phyloP scores from a whole-genome alignment of 2,113 vertebrate genomes.

The Marcusenius ussheri region DNA sequence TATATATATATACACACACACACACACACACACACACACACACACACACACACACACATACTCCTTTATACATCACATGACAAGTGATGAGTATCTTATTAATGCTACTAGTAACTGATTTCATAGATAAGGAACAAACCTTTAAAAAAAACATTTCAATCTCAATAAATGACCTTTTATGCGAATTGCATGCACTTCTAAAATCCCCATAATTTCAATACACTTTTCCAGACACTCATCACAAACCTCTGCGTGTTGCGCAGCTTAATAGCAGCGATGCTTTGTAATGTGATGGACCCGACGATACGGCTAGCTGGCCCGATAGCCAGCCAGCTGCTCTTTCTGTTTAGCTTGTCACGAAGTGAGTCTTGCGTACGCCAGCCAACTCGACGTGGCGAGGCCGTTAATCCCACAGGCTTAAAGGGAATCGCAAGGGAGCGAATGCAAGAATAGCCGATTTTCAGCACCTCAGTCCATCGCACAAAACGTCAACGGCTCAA shows the following conservation, averaged over 20 bases:
- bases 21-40: neutral
- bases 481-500: neutral
- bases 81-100: neutral
- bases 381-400: neutral
- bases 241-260: conserved; percentile 17
- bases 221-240: conserved; percentile 6
- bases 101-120: neutral
- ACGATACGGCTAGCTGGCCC: neutral
- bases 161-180: neutral
- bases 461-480: neutral
- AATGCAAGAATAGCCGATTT: neutral
- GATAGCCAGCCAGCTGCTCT: conserved; percentile 7
- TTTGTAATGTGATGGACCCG: neutral
- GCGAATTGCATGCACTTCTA: neutral
- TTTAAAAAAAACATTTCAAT: neutral
- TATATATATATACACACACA: neutral
- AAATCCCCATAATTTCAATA: conserved; percentile 2
- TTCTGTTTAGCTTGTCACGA: neutral
- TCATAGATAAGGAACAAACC: neutral
- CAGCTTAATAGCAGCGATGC: neutral
- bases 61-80: neutral
- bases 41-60: neutral
- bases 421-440: neutral
- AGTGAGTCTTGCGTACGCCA: neutral
- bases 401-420: neutral